Percentiles rank a stretch among this genome's conserved stretches.
These are phyloP conservation scores for Hyppa rectilinea DNA, from an alignment of 2,888 invertebrate species.

Conservation along the genomic window DNA sequence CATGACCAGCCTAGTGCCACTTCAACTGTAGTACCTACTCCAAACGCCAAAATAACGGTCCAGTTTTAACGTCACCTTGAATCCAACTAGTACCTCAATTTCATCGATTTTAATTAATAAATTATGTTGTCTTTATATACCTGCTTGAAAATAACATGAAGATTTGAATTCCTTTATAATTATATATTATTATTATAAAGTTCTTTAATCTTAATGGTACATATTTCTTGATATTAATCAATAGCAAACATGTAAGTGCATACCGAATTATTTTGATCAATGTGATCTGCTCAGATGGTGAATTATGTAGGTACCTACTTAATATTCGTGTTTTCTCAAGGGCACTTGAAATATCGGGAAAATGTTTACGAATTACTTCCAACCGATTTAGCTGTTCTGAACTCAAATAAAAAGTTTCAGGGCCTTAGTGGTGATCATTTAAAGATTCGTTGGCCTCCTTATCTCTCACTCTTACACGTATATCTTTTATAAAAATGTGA, in stretches of 20 bases:
- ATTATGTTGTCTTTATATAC: background rate
- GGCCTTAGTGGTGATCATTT: background rate
- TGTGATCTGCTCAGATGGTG: background rate
- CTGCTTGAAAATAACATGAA: background rate
- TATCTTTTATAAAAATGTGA: background rate
- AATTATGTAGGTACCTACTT: no score
- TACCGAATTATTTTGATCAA: no score
- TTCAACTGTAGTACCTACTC: no score
- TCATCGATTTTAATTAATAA: background rate
- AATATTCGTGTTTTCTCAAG: background rate
- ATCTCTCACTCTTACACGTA: background rate
- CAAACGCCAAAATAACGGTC: no score
- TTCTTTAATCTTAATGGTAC: background rate
- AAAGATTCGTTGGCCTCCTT: background rate
- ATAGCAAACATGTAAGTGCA: no score
- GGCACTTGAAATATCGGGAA: background rate
- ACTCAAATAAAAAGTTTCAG: background rate
- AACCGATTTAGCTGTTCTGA: background rate
- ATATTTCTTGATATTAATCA: no score
- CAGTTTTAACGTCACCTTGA: background rate
- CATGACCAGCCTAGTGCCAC: no score
- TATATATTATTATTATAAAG: no score
- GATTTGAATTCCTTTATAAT: background rate
- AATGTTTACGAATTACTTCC: background rate
- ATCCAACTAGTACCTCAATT: background rate